phyloP scores from a whole-genome alignment of 2,797 vertebrate genomes.

The Sebastes umbrosus region DNA sequence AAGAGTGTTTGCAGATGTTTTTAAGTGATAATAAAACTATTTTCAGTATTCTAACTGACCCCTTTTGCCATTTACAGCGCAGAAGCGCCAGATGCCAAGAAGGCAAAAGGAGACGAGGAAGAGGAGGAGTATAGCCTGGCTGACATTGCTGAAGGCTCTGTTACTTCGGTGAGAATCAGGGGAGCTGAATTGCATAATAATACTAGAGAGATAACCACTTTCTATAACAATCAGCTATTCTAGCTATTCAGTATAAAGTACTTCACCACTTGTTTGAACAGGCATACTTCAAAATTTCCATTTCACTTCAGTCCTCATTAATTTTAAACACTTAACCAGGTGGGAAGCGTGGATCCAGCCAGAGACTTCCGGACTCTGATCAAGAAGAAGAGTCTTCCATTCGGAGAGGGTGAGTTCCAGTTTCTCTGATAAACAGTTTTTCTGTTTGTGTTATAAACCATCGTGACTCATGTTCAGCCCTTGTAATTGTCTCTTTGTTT shows the following conservation, averaged over 20 bases:
- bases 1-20: background rate
- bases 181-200: conserved; percentile 3
- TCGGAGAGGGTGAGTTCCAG: conserved; percentile 87
- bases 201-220: background rate
- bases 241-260: background rate
- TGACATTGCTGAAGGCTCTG: conserved; percentile 84
- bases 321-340: conserved; percentile 78
- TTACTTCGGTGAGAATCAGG: conserved; percentile 87
- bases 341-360: conserved; percentile 91
- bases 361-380: conserved; percentile 88
- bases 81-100: conserved; percentile 83
- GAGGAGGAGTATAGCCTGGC: conserved; percentile 85
- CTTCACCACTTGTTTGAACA: background rate
- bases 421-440: background rate
- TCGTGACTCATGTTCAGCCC: conserved; percentile 27
- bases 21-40: background rate
- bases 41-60: background rate
- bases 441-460: background rate
- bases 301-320: background rate
- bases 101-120: conserved; percentile 82
- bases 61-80: conserved; percentile 68
- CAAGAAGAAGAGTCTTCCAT: conserved; percentile 85
- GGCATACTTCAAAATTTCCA: background rate
- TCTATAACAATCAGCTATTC: background rate
- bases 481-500: conserved; percentile 63